Conservation (phyloP, 64 coral and sea anemone genomes). For the Acropora tenuis region DNA sequence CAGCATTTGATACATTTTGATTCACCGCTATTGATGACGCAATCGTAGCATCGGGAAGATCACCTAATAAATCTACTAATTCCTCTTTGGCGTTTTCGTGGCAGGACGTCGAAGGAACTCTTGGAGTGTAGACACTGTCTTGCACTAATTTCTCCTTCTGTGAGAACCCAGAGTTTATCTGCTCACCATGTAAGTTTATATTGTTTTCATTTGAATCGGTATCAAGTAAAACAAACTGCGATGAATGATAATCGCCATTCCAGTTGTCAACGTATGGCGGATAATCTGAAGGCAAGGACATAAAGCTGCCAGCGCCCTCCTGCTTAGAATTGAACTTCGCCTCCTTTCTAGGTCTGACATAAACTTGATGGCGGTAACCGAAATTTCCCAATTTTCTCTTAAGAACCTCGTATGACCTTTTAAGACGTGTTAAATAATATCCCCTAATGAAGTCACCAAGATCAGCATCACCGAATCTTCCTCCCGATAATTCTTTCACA, state of each 20-base stretch:
- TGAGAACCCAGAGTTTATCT: not conserved
- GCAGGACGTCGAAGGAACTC: conserved; percentile 27
- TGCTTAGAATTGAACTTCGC: conserved; percentile 6
- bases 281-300: conserved; percentile 60
- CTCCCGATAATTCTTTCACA: conserved; percentile 76
- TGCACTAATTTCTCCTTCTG: not conserved
- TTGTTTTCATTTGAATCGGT: not conserved
- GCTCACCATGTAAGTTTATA: not conserved
- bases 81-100: conserved; percentile 3
- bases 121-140: conserved; percentile 7
- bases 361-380: conserved; percentile 71
- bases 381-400: conserved; percentile 78
- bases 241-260: conserved; percentile 24
- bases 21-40: not conserved
- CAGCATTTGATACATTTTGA: not conserved
- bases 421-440: conserved; percentile 63
- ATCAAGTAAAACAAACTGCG: conserved; percentile 24
- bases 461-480: conserved; percentile 76
- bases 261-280: conserved; percentile 2
- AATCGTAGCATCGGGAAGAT: conserved; percentile 32
- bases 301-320: conserved; percentile 57
- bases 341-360: conserved; percentile 35
- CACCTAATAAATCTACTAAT: conserved; percentile 58
- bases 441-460: conserved; percentile 78
- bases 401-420: conserved; percentile 28